Evolutionary conservation across 2,113 vertebrate genomes (phyloP).

Genomic region (Mesitornis unicolor): DNA sequence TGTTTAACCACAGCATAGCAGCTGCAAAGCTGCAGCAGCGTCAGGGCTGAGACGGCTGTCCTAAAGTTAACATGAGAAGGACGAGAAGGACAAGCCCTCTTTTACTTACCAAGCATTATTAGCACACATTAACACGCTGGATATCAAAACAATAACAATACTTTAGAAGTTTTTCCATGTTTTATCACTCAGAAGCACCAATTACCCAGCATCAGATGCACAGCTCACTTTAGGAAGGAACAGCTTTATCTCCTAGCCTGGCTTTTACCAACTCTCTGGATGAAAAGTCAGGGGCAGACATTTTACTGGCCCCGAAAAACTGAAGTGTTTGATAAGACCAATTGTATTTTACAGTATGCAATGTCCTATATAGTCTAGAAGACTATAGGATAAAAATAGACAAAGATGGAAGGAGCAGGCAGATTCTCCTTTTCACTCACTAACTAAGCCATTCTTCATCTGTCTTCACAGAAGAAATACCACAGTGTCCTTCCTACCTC

Average conservation of each 20-base stretch:
- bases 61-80: not conserved
- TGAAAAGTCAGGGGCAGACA: not conserved
- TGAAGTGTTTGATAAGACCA: not conserved
- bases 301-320: not conserved
- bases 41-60: not conserved
- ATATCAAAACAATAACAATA: not conserved
- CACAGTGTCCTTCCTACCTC: not conserved
- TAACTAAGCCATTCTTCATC: not conserved
- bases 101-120: not conserved
- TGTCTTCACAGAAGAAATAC: not conserved
- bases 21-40: not conserved
- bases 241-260: not conserved
- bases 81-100: not conserved
- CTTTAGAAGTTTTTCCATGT: not conserved
- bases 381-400: not conserved
- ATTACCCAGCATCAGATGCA: not conserved
- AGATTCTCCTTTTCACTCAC: not conserved
- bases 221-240: not conserved
- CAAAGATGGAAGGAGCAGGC: not conserved
- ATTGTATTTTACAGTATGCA: not conserved
- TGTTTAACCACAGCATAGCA: not conserved
- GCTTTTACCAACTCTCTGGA: not conserved
- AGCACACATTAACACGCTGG: not conserved
- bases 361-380: not conserved
- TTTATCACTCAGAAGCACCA: not conserved